These are phyloP conservation scores for Euura lappo DNA, from an alignment of 1,140 invertebrate genomes.

Conservation along the genomic window DNA sequence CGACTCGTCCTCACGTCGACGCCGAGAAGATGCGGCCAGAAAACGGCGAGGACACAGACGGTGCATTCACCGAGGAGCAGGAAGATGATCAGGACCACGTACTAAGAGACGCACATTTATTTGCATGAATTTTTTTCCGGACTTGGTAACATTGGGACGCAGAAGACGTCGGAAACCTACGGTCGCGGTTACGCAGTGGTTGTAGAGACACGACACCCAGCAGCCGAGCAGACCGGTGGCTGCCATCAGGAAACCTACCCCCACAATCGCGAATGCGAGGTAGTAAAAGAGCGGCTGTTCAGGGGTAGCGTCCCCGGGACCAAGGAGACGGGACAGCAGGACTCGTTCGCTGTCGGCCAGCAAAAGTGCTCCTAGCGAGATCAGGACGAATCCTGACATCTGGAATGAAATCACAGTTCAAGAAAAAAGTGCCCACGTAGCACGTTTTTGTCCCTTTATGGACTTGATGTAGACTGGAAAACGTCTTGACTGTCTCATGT, in stretches of 20 bases:
- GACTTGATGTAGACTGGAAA: no score
- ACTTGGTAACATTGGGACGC: no score
- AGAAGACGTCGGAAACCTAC: conserved; percentile 57
- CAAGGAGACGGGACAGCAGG: conserved; percentile 70
- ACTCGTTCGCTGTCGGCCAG: conserved; percentile 72
- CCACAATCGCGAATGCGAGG: conserved; percentile 69
- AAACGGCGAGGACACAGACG: conserved; percentile 73
- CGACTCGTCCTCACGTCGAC: conserved; percentile 70
- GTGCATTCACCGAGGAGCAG: conserved; percentile 75
- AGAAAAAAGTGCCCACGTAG: no score
- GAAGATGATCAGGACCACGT: conserved; percentile 73
- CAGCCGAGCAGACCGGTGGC: conserved; percentile 74
- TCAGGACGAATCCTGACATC: conserved; percentile 73
- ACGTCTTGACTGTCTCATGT: no score
- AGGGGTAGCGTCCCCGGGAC: conserved; percentile 60
- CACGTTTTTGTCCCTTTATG: no score
- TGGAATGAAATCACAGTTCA: conserved; percentile 52
- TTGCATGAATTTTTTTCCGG: not conserved
- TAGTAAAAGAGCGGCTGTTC: conserved; percentile 77
- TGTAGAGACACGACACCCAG: conserved; percentile 77
- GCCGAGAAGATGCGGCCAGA: conserved; percentile 80
- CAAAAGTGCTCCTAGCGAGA: conserved; percentile 73
- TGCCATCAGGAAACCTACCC: conserved; percentile 70
- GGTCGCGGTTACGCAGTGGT: conserved; percentile 71
- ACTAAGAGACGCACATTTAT: conserved; percentile 61